Percentiles rank a stretch among this genome's conserved stretches.
phyloP scores from a whole-genome alignment of 1,140 invertebrate species.

The Zaprionus nigranus region DNA sequence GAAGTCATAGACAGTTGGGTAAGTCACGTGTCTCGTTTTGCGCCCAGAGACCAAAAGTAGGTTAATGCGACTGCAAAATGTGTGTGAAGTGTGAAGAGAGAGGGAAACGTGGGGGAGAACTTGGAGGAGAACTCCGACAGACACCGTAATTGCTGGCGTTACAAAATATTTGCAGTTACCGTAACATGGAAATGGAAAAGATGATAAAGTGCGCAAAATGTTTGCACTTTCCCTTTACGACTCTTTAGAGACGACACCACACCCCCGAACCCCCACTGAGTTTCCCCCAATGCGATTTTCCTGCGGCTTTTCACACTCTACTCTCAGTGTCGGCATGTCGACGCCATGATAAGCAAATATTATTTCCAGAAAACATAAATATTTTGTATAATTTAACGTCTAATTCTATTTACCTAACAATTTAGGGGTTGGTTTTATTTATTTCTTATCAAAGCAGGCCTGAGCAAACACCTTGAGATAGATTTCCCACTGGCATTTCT shows the following conservation, averaged over 20 bases:
- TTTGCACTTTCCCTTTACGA: conserved; percentile 81
- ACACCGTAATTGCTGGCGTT: conserved; percentile 75
- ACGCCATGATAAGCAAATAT: conserved; percentile 68
- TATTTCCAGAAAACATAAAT: conserved; percentile 40
- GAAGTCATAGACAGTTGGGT: conserved; percentile 21
- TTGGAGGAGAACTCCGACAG: conserved; percentile 22
- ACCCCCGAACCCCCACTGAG: neutral
- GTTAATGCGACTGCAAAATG: conserved; percentile 57
- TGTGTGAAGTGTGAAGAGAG: conserved; percentile 8
- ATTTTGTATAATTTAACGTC: conserved; percentile 44
- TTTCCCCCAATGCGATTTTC: neutral
- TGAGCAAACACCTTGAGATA: conserved; percentile 21
- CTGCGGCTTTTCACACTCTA: conserved; percentile 4
- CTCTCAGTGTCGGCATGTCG: conserved; percentile 42
- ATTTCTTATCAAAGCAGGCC: conserved; percentile 6
- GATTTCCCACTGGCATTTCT: conserved; percentile 49
- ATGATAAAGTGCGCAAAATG: conserved; percentile 82
- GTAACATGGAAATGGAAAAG: conserved; percentile 70
- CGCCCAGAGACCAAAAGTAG: conserved; percentile 54
- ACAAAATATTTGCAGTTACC: conserved; percentile 78
- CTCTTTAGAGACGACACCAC: conserved; percentile 66
- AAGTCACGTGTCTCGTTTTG: conserved; percentile 44
- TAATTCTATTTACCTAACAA: conserved; percentile 52
- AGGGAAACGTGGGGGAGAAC: neutral
- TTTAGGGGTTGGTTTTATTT: neutral